Base-by-base conservation (phyloP, 1,140 invertebrate species). In the Pseudomyrmex gracilis region DNA sequence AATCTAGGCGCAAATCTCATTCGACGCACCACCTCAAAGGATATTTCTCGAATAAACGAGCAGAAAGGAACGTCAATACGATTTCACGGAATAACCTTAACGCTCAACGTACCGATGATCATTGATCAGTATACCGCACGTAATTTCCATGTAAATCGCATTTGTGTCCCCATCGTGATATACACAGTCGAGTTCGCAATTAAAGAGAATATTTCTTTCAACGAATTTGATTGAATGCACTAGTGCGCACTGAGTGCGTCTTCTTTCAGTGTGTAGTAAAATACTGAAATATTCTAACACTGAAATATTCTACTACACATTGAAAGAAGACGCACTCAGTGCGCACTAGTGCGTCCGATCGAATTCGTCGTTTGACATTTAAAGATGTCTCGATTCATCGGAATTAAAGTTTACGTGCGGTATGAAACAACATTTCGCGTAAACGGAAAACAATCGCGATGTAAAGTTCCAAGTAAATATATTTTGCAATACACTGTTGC, bases 81-180 rank as follows among this genome's bases (percentile, higher is more conserved):
- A 63, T 64, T 20, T 1, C 10, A 22, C 9, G n/a, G 1, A 74
- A 51, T 51, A 76, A 0, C 24, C 9, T 10, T 12, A 49, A 13
- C 49, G 12, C 34, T 43, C 0, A 3, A 24, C 2, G 7, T 24
- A 17, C 13, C 55, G 49, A 34, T 34, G 15, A n/a, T 34, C 17
- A 43, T 64, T n/a, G 20, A 73, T 34, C 34, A 43, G 45, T 20
- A 34, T 49, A 74, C 34, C 20, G 43, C 43, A 49, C 58, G 1
- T 34, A 74, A 74, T 74, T 9, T 74, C 5, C 9, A 63, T 61
- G 15, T 15, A 73, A 73, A 73, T 74, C 10, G 24, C 1, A 2
- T 66, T 0, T 8, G 15, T 0, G 45, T 60, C 12, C 57, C 24
- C 34, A 13, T 13, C 12, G 12, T 51, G 49, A 10, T 51, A 10